Evolutionary conservation across 2,888 invertebrate species (phyloP).

Genomic region (Oasisia sp.): DNA sequence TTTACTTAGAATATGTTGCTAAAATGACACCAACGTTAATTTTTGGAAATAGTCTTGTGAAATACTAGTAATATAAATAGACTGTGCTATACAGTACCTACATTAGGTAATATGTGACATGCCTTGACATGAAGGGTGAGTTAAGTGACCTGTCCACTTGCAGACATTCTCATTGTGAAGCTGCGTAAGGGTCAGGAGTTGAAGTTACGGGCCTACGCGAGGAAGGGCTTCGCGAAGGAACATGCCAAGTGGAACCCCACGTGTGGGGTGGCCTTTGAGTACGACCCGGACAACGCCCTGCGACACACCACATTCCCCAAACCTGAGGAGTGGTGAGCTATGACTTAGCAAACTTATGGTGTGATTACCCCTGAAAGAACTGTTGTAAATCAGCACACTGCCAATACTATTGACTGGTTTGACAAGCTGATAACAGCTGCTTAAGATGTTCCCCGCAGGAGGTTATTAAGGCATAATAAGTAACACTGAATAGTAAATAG

Average conservation of each 20-base stretch:
- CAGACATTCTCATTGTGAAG: slow-evolving; percentile 74
- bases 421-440: not conserved
- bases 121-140: too few relatives aligned
- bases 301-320: slow-evolving; percentile 94
- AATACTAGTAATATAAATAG: too few relatives aligned
- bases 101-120: not conserved
- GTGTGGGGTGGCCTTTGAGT: slow-evolving; percentile 97
- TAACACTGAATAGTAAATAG: not conserved
- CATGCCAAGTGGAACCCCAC: slow-evolving; percentile 99
- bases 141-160: not conserved
- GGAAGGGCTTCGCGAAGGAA: slow-evolving; percentile 90
- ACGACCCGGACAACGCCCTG: slow-evolving; percentile 98
- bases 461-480: not conserved
- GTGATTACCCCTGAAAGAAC: slow-evolving; percentile 7
- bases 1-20: too few relatives aligned
- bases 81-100: not conserved
- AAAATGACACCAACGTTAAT: too few relatives aligned
- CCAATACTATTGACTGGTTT: not conserved
- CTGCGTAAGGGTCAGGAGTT: slow-evolving; percentile 88
- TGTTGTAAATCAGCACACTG: not conserved
- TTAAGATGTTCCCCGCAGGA: not conserved
- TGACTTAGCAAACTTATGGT: not conserved
- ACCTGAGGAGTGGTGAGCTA: slow-evolving; percentile 88
- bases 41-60: too few relatives aligned
- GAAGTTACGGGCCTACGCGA: slow-evolving; percentile 93